Conservation (phyloP, 2,888 invertebrate genomes). For the Apamea crenata region DNA sequence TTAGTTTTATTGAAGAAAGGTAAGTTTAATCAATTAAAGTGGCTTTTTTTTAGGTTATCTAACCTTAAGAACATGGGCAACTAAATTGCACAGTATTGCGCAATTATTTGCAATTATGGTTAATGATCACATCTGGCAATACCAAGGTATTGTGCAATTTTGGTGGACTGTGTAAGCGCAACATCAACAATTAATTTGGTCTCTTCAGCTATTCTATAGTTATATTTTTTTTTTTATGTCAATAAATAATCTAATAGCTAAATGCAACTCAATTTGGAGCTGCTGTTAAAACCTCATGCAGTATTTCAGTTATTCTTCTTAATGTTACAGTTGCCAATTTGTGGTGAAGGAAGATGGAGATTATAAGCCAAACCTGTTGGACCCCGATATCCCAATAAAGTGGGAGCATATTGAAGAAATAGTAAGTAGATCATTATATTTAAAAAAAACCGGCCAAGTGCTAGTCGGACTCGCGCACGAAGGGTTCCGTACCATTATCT, state of each 20-base stretch:
- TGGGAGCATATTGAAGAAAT: slow-evolving; percentile 98
- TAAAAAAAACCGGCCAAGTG: no score
- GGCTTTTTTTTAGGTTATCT: slow-evolving; percentile 27
- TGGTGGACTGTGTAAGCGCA: neutral
- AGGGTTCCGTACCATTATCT: no score
- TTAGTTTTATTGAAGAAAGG: slow-evolving; percentile 4
- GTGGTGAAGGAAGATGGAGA: slow-evolving; percentile 96
- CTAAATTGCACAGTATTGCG: neutral
- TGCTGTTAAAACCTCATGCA: neutral
- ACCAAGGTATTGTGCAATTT: neutral
- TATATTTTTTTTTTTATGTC: neutral
- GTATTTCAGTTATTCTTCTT: neutral
- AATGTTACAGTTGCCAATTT: slow-evolving; percentile 96
- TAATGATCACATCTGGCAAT: neutral
- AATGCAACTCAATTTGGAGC: neutral
- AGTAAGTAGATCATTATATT: slow-evolving; percentile 90
- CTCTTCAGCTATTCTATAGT: neutral
- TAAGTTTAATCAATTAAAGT: slow-evolving; percentile 29
- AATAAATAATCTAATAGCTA: neutral
- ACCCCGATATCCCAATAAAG: slow-evolving; percentile 97
- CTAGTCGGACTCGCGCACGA: no score
- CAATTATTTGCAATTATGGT: neutral
- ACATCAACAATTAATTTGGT: neutral
- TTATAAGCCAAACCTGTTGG: slow-evolving; percentile 93
- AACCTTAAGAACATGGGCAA: slow-evolving; percentile 10